A percentile compares a stretch with the other conserved stretches of the same genome.
These are phyloP conservation scores for Darevskia nairensis DNA, from an alignment of 2,797 vertebrate genomes.

Conservation along the genomic window DNA sequence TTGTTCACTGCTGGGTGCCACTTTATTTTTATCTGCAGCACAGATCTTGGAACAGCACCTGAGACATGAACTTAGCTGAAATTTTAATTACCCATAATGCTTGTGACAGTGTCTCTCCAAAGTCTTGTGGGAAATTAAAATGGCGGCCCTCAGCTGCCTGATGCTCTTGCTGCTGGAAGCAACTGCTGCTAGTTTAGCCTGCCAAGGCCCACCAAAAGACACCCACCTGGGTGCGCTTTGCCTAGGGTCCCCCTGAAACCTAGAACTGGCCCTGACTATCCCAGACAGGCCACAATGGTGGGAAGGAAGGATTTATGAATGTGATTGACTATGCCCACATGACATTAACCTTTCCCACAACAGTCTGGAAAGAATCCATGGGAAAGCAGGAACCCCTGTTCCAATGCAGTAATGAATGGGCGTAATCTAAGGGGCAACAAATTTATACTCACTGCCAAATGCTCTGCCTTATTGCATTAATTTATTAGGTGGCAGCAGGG, in stretches of 20 bases:
- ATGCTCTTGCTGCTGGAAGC: not conserved
- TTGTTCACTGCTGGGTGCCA: not conserved
- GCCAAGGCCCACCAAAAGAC: not conserved
- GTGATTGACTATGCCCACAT: no score
- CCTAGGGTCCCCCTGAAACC: not conserved
- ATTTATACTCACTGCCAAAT: not conserved
- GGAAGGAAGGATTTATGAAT: not conserved
- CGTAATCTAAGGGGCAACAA: slow-evolving; percentile 1
- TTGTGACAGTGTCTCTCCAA: not conserved
- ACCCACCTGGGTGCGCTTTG: not conserved
- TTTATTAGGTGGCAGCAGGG: not conserved
- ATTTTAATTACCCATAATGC: not conserved
- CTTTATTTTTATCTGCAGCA: not conserved
- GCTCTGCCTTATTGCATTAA: not conserved
- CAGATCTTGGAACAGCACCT: not conserved
- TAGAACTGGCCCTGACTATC: not conserved
- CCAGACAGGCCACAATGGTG: not conserved
- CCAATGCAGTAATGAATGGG: not conserved
- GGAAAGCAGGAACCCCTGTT: not conserved
- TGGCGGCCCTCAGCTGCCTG: not conserved
- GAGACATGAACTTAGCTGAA: not conserved
- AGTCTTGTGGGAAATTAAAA: not conserved
- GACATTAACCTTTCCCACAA: not conserved
- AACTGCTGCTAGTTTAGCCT: not conserved
- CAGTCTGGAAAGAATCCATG: not conserved